phyloP scores from a whole-genome alignment of 1,140 invertebrate species.

The Dendroctonus ponderosae region DNA sequence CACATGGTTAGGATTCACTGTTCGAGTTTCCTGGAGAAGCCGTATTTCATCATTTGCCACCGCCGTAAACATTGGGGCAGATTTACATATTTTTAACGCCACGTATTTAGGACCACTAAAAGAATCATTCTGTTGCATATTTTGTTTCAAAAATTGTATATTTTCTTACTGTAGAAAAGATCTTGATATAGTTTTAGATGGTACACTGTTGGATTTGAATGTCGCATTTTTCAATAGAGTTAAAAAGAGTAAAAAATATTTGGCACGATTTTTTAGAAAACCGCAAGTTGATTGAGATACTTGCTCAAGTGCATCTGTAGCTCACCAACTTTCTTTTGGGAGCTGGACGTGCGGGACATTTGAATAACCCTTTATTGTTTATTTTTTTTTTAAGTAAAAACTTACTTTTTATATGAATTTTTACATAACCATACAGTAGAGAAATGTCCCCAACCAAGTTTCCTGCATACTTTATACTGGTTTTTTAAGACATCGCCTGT shows the following conservation, averaged over 20 bases:
- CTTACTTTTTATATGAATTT: constrained; percentile 70
- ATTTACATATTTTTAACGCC: constrained; percentile 97
- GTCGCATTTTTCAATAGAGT: too few species aligned
- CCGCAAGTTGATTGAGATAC: too few species aligned
- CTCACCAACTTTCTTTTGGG: too few species aligned
- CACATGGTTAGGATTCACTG: constrained; percentile 82
- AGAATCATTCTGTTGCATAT: too few species aligned
- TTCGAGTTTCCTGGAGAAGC: constrained; percentile 87
- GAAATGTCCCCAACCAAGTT: constrained; percentile 97
- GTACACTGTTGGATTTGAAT: too few species aligned
- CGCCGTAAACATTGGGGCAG: constrained; percentile 94
- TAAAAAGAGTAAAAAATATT: too few species aligned
- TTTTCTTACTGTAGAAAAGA: too few species aligned
- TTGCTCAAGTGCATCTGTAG: too few species aligned
- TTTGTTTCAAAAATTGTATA: too few species aligned
- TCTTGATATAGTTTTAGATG: too few species aligned
- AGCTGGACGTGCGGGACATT: neutral
- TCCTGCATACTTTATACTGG: constrained; percentile 91
- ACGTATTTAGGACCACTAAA: constrained; percentile 76
- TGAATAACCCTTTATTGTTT: neutral
- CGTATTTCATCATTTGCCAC: constrained; percentile 98
- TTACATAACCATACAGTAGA: constrained; percentile 98
- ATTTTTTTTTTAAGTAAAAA: too few species aligned
- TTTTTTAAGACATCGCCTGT: constrained; percentile 89
- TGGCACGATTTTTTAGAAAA: too few species aligned